These are phyloP conservation scores for Troilus luridus DNA, from an alignment of 2,888 invertebrate genomes.

Conservation along the genomic window DNA sequence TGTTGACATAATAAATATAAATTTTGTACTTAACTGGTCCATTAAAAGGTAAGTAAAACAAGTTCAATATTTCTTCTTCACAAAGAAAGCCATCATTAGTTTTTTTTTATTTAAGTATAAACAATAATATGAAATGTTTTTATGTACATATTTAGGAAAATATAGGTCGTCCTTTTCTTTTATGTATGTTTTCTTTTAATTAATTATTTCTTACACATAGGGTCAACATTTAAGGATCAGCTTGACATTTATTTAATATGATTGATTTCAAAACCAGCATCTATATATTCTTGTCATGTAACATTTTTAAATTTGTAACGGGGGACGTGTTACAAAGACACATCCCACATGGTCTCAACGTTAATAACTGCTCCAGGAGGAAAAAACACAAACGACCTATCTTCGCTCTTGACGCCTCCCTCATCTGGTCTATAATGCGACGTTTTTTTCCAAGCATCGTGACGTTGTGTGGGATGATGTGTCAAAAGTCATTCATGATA, in stretches of 20 bases:
- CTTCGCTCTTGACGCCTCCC: conserved; percentile 44
- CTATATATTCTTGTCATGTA: background rate
- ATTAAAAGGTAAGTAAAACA: too few species aligned
- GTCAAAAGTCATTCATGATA: conserved; percentile 4
- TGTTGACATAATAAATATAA: too few species aligned
- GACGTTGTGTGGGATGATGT: conserved; percentile 54
- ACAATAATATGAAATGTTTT: too few species aligned
- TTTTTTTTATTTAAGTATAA: too few species aligned
- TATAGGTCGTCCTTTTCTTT: too few species aligned
- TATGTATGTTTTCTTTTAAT: too few species aligned
- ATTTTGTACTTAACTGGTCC: too few species aligned
- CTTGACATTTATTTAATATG: background rate
- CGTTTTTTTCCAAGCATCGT: conserved; percentile 14
- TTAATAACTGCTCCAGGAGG: conserved; percentile 15
- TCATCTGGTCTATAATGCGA: conserved; percentile 35
- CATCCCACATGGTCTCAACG: conserved; percentile 18
- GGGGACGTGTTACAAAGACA: conserved; percentile 17
- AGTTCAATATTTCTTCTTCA: too few species aligned
- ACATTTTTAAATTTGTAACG: conserved; percentile 37
- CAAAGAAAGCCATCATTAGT: too few species aligned
- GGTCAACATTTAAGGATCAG: too few species aligned
- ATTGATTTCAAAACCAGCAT: background rate
- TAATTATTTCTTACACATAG: too few species aligned
- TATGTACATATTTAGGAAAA: too few species aligned
- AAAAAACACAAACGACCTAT: conserved; percentile 12